phyloP scores from a whole-genome alignment of 2,113 vertebrate species.

The Bothrops jararaca region DNA sequence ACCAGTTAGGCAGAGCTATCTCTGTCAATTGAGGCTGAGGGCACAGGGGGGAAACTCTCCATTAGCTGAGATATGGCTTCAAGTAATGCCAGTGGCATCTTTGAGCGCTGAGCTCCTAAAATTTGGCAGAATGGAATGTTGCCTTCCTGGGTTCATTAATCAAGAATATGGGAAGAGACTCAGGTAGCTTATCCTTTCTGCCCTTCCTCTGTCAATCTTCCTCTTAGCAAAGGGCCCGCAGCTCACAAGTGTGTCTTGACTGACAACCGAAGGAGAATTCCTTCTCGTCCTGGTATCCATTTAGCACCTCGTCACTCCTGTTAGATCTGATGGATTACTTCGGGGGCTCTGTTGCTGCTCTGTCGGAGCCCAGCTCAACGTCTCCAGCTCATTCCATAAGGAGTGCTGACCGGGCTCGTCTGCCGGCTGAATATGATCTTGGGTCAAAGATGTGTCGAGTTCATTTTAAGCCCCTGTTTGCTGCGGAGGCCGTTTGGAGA shows the following conservation, averaged over 20 bases:
- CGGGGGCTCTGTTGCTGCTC: not conserved
- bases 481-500: not conserved
- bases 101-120: not conserved
- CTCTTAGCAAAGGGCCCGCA: not conserved
- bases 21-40: not conserved
- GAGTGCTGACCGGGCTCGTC: rapidly evolving
- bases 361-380: not conserved
- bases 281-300: not conserved
- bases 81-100: not conserved
- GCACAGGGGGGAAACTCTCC: too few species aligned
- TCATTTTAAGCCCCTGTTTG: not conserved
- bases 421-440: not conserved
- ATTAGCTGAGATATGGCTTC: not conserved
- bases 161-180: not conserved
- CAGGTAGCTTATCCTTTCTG: not conserved
- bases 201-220: not conserved
- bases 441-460: not conserved
- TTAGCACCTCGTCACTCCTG: constrained; percentile 11
- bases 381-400: not conserved
- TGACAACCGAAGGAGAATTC: not conserved
- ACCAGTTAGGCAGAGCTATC: not conserved
- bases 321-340: constrained; percentile 32
- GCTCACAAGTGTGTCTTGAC: not conserved
- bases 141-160: not conserved
- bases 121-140: not conserved